Percentiles rank a stretch among this genome's conserved stretches.
Evolutionary conservation across 1,140 invertebrate species (phyloP).

Genomic region (Augochlora pura): DNA sequence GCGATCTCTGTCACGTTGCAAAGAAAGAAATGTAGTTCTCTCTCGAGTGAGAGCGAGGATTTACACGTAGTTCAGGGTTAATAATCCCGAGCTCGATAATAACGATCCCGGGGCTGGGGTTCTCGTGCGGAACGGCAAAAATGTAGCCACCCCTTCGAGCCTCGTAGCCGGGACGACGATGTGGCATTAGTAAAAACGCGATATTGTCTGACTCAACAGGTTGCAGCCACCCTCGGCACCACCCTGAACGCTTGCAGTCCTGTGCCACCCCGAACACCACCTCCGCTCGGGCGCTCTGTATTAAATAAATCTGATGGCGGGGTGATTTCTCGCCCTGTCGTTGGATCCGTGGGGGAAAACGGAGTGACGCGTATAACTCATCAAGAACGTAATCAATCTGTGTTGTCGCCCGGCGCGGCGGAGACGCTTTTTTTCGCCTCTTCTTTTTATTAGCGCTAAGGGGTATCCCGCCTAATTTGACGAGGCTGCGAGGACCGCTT

Average conservation of each 20-base stretch:
- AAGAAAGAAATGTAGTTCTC: not conserved
- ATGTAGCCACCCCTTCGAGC: slow-evolving; percentile 49
- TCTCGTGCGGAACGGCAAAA: slow-evolving; percentile 45
- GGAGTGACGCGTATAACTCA: slow-evolving; percentile 40
- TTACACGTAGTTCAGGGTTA: slow-evolving; percentile 45
- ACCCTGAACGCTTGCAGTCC: slow-evolving; percentile 49
- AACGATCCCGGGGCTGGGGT: slow-evolving; percentile 39
- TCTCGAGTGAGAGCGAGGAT: slow-evolving; percentile 23
- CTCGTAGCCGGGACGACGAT: slow-evolving; percentile 49
- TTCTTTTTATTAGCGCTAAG: not conserved
- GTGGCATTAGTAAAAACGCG: slow-evolving; percentile 75
- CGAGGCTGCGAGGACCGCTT: too few species aligned
- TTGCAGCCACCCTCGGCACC: slow-evolving; percentile 65
- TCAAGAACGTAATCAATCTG: slow-evolving; percentile 48
- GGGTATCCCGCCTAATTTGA: too few species aligned
- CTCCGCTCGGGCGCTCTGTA: slow-evolving; percentile 58
- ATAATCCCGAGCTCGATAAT: slow-evolving; percentile 51
- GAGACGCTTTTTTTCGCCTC: not conserved
- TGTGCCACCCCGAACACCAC: slow-evolving; percentile 53
- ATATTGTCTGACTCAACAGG: slow-evolving; percentile 76
- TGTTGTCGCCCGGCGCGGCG: not conserved
- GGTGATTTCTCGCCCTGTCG: slow-evolving; percentile 66
- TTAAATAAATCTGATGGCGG: slow-evolving; percentile 72
- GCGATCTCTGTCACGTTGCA: not conserved
- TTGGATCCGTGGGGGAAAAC: slow-evolving; percentile 46